These are phyloP conservation scores for Erythrocercus mccallii DNA, from an alignment of 2,113 vertebrate genomes.

Conservation along the genomic window DNA sequence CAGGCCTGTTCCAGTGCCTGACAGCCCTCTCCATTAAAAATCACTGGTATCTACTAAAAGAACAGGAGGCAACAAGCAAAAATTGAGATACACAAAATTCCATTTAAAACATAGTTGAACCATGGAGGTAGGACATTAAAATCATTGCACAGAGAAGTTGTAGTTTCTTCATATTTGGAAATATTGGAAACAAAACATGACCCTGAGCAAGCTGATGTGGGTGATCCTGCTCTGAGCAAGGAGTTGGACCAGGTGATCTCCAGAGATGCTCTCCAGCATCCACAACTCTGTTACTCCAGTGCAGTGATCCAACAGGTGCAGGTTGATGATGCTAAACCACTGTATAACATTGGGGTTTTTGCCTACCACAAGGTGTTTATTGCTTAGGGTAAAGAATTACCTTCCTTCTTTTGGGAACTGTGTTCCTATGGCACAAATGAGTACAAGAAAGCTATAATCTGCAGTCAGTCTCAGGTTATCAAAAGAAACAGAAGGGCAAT, in stretches of 20 bases:
- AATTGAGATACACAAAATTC: not conserved
- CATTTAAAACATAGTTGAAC: not conserved
- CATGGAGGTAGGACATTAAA: not conserved
- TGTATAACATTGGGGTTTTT: not conserved
- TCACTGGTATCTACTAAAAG: not conserved
- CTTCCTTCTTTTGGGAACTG: not conserved
- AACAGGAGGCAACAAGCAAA: not conserved
- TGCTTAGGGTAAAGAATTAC: not conserved
- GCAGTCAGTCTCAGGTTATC: not conserved
- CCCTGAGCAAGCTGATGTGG: not conserved
- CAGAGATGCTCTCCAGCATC: not conserved
- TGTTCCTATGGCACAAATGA: not conserved
- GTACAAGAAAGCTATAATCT: not conserved
- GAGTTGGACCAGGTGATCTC: not conserved
- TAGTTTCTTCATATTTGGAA: not conserved
- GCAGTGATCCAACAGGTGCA: not conserved
- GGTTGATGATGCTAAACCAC: not conserved
- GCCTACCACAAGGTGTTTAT: not conserved
- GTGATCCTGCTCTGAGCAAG: not conserved
- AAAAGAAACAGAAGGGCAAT: not conserved
- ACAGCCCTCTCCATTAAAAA: not conserved
- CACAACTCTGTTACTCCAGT: not conserved
- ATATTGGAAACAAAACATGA: not conserved
- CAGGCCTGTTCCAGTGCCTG: not conserved
- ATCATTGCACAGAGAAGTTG: not conserved